Conservation (phyloP, 2,113 vertebrate species). For the Neolamprologus ventralis region DNA sequence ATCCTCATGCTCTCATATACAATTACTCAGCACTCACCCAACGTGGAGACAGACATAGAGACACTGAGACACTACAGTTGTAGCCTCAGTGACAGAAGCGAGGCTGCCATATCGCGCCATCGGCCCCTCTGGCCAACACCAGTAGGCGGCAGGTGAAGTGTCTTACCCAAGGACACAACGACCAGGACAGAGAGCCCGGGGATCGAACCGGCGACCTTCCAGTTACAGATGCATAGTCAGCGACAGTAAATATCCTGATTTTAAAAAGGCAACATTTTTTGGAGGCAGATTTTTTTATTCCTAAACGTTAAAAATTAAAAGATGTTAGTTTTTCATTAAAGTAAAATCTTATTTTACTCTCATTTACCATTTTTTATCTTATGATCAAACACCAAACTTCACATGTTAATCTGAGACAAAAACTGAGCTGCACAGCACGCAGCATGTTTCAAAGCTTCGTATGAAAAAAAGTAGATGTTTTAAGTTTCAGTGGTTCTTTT, state of each 20-base stretch:
- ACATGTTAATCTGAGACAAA: neutral
- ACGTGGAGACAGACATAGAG: too few relatives aligned
- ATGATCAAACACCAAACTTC: neutral
- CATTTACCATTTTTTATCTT: neutral
- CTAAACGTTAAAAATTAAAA: accelerated
- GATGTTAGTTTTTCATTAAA: accelerated
- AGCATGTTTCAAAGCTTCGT: accelerated
- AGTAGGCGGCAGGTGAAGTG: accelerated
- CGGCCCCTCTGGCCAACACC: too few relatives aligned
- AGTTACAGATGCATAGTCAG: neutral
- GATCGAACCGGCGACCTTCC: too few relatives aligned
- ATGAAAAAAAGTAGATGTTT: neutral
- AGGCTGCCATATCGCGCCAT: accelerated
- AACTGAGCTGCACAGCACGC: neutral
- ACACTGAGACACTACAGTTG: accelerated
- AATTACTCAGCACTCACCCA: accelerated
- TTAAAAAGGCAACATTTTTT: neutral
- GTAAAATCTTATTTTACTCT: neutral
- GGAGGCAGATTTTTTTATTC: neutral
- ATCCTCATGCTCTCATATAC: too few relatives aligned
- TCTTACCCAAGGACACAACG: accelerated
- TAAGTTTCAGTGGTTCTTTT: neutral
- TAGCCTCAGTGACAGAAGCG: too few relatives aligned
- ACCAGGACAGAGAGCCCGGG: too few relatives aligned
- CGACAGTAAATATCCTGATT: neutral